These are phyloP conservation scores for Pseudorectes ferrugineus DNA, from an alignment of 2,113 vertebrate species.

Conservation along the genomic window DNA sequence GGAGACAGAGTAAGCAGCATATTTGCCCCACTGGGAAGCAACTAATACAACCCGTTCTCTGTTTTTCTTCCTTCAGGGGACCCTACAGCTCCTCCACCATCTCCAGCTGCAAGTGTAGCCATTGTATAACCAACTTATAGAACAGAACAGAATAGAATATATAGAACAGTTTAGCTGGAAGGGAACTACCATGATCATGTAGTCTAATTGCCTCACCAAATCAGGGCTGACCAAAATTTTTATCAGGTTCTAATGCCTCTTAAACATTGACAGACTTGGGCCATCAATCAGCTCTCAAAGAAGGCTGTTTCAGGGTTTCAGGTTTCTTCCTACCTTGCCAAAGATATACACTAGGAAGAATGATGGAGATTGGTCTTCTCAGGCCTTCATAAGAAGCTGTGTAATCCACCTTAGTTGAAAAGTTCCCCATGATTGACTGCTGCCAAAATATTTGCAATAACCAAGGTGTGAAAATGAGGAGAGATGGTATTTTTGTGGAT, in stretches of 20 bases:
- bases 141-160: neutral
- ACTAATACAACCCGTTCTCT: neutral
- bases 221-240: neutral
- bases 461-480: neutral
- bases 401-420: neutral
- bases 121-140: neutral
- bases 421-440: neutral
- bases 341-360: neutral
- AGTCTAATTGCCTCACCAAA: neutral
- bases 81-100: neutral
- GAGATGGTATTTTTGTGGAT: neutral
- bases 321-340: neutral
- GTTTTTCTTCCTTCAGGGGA: neutral
- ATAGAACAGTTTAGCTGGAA: neutral
- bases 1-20: neutral
- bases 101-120: neutral
- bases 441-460: neutral
- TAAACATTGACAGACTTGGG: neutral
- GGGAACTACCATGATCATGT: neutral
- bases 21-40: neutral
- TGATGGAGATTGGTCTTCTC: neutral
- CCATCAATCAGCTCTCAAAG: neutral
- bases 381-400: neutral
- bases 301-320: neutral
- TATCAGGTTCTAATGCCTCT: neutral